Base-by-base conservation (phyloP, 2,797 vertebrate genomes). In the Leucoraja ocellata region DNA sequence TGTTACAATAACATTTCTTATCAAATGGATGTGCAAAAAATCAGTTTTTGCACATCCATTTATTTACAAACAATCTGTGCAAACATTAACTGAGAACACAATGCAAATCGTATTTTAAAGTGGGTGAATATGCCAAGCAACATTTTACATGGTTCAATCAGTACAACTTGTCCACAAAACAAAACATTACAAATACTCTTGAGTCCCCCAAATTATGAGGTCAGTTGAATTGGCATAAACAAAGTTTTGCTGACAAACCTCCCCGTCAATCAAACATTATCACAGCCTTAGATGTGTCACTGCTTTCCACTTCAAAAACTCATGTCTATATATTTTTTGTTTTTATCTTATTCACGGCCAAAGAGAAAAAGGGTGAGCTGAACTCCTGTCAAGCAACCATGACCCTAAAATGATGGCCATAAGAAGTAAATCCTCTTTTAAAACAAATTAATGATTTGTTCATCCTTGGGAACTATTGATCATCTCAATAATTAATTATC, bases 211-310 rank as follows among this genome's bases (percentile, higher is more conserved):
- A 58, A 32, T 86, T 58, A 86, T 28, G 6, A 63, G 28, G 58
- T 86, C 58, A 86, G 7, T 86, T 86, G 58, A 65, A n/a, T 86
- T 86, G 83, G 65, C 83, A 86, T 65, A 63, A 63, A 86, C 83
- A 65, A 86, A 84, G 63, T n/a, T 63, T 18, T 63, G 61, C 54
- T 86, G 58, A 18, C 83, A 63, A 61, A 13, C 16, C 58, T 86
- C 25, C 14, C 58, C 63, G 28, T 63, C 58, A 86, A 63, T 65
- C 83, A 25, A 86, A n/a, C 4, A 6, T 63, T 86, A 10, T 86
- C 58, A 16, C 83, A 32, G 58, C 13, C 83, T 65, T 86, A 63
- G 58, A 54, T n/a, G 58, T 61, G 25, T 86, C 83, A 63, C 83
- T 63, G 58, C 28, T 32, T 65, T 86, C 28, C 58, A 32, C 32